Conservation (phyloP, 2,797 vertebrate genomes). For the Glyptemys insculpta region DNA sequence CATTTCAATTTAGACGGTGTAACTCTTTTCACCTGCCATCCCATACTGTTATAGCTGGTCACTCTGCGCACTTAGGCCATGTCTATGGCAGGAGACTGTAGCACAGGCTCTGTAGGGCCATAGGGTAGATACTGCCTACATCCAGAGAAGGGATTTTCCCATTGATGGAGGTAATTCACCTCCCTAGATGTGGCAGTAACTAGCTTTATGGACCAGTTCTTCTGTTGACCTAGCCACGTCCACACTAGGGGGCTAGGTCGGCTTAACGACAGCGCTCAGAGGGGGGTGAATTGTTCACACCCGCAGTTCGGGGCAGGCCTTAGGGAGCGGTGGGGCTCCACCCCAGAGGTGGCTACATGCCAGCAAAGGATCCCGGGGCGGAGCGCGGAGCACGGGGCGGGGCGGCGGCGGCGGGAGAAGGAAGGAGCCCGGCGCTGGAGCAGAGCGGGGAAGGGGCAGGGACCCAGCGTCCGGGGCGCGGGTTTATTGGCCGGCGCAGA, state of each 20-base stretch:
- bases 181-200: background rate
- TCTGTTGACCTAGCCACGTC: background rate
- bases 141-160: background rate
- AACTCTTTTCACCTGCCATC: background rate
- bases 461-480: fast-evolving
- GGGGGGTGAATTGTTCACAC: background rate
- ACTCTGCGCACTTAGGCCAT: background rate
- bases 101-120: no score
- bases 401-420: background rate
- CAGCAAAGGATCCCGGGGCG: background rate
- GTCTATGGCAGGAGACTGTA: background rate
- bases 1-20: background rate
- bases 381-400: background rate
- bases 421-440: background rate
- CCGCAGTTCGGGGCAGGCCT: background rate
- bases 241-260: no score
- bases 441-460: no score
- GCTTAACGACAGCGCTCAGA: no score
- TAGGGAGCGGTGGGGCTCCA: no score
- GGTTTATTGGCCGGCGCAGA: no score
- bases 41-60: background rate
- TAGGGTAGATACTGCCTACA: background rate
- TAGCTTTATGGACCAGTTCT: background rate
- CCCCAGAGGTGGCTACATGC: background rate
- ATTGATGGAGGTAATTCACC: background rate